phyloP scores from a whole-genome alignment of 2,888 invertebrate genomes.

The Anodontia alba region DNA sequence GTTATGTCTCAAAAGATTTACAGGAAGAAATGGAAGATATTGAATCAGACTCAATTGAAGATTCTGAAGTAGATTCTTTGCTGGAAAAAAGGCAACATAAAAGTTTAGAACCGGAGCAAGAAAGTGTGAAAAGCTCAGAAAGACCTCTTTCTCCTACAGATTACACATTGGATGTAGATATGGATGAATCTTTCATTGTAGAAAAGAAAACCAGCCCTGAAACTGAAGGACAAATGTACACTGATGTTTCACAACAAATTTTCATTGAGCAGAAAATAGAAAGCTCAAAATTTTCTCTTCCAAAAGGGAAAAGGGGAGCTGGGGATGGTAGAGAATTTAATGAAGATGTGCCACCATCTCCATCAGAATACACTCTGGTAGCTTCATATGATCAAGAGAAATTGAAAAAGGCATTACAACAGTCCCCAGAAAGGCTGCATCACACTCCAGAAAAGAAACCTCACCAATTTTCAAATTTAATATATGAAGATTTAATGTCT shows the following conservation, averaged over 20 bases:
- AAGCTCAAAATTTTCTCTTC: conserved; percentile 30
- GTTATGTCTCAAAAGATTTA: neutral
- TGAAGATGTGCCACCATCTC: conserved; percentile 81
- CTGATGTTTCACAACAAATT: conserved; percentile 81
- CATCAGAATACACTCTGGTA: conserved; percentile 82
- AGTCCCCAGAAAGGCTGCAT: conserved; percentile 46
- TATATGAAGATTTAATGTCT: conserved; percentile 49
- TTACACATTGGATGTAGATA: conserved; percentile 76
- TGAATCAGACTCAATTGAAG: conserved; percentile 53
- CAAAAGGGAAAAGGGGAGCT: conserved; percentile 32
- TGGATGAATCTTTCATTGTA: conserved; percentile 67
- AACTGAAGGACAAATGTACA: conserved; percentile 73
- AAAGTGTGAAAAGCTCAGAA: conserved; percentile 60
- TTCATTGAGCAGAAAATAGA: conserved; percentile 80
- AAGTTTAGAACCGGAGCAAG: conserved; percentile 43
- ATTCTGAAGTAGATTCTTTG: conserved; percentile 45
- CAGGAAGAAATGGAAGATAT: conserved; percentile 43
- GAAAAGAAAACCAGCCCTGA: conserved; percentile 62
- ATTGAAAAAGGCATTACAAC: conserved; percentile 68
- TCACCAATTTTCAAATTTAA: conserved; percentile 35
- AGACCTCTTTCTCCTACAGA: conserved; percentile 80
- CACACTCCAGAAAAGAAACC: conserved; percentile 43
- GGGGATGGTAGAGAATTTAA: conserved; percentile 52
- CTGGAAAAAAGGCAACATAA: conserved; percentile 26
- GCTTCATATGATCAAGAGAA: conserved; percentile 79